Evolutionary conservation across 2,888 invertebrate species (phyloP), one percentile per base, ranked within the genome.

Genomic region (Spodoptera littoralis): DNA sequence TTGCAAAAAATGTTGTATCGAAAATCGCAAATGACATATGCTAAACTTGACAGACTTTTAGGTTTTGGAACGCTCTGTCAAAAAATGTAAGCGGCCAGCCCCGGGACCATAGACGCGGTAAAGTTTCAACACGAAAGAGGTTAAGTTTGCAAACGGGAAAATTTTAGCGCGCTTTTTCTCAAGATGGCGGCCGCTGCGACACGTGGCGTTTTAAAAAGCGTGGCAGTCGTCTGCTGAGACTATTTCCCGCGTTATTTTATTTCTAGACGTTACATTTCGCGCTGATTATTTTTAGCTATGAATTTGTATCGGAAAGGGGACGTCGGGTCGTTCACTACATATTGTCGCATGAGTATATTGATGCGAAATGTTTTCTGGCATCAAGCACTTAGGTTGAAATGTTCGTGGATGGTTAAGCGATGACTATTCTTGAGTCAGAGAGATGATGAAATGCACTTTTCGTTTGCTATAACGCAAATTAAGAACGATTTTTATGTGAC

Each of bases 201-300:
- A 78, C 78, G 78, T 79, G 81, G 81, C 66, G 85, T 80, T 70
- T 80, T 78, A 77, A 77, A 70, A 72, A 75, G 65, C 65, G 73
- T 65, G 65, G 78, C 88, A 86, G 84, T 89, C 87, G 88, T 70
- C 81, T 74, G 80, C 64, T 74, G 81, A 70, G 65, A 73, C 69
- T 77, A 73, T 78, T 84, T 87, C 88, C 84, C 84, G 85, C 81
- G 80, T 82, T 85, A 86, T 86, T 88, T 91, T 91, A 90, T 90
- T 90, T 88, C 83, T 85, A 86, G 88, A 83, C 84, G 87, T 81
- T 85, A 89, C 90, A 91, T 89, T 90, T 91, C 84, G 87, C 86
- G 80, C 58, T 65, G 77, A 49, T 67, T 90, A 87, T 90, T 87
- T 89, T 84, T 87, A 87, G 88, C 61, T 64, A 54, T 65, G 73